Conservation (phyloP, 2,113 vertebrate species). For the Psittacula cyanocephala region DNA sequence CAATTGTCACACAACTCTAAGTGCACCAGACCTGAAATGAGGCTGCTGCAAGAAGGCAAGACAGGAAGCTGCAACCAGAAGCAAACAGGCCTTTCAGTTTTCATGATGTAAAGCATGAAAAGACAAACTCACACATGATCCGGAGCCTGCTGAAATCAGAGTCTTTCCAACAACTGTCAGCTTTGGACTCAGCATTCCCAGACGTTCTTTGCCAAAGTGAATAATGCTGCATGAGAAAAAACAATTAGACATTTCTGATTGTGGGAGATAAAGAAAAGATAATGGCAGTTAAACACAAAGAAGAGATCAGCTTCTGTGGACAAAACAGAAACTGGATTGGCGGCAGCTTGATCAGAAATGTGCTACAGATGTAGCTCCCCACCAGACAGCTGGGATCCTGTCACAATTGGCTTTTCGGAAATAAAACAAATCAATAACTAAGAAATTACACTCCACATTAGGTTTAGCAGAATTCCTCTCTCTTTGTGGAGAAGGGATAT, state of each 20-base stretch:
- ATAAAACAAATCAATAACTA: slow-evolving; percentile 34
- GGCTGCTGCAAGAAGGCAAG: slow-evolving; percentile 53
- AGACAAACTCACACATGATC: not conserved
- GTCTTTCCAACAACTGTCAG: not conserved
- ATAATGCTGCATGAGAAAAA: not conserved
- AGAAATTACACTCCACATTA: slow-evolving; percentile 27
- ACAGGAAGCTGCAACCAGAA: slow-evolving; percentile 57
- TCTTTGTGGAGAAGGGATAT: not conserved
- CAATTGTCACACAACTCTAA: not conserved
- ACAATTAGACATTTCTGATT: not conserved
- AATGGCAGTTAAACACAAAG: slow-evolving; percentile 38
- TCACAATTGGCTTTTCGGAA: slow-evolving; percentile 17
- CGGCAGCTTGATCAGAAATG: slow-evolving; percentile 26
- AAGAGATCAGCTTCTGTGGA: slow-evolving; percentile 52
- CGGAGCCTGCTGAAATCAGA: not conserved
- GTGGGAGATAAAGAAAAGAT: slow-evolving; percentile 11
- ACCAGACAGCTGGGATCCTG: not conserved
- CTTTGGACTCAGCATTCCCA: not conserved
- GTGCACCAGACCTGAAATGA: not conserved
- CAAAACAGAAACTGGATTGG: slow-evolving; percentile 38
- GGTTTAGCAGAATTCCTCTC: slow-evolving; percentile 31
- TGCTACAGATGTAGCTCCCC: slow-evolving; percentile 16
- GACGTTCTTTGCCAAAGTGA: not conserved
- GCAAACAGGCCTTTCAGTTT: slow-evolving; percentile 34
- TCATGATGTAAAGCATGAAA: not conserved